These are phyloP conservation scores for Chauna torquata DNA, from an alignment of 2,113 vertebrate species.

Conservation along the genomic window DNA sequence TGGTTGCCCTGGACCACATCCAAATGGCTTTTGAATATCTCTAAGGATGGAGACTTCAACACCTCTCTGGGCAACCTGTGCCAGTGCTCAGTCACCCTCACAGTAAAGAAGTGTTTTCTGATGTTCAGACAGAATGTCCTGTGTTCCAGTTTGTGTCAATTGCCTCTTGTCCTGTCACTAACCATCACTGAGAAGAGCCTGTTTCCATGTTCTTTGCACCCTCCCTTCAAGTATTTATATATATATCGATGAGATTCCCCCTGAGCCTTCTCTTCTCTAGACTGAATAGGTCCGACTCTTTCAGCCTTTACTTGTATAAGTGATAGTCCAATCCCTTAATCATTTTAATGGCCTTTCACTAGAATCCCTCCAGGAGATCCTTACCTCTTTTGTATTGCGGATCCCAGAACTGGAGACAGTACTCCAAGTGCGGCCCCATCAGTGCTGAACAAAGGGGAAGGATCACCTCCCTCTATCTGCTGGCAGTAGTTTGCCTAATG, in stretches of 20 bases:
- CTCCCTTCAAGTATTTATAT: neutral
- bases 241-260: neutral
- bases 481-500: too few relatives aligned
- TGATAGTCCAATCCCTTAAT: too few relatives aligned
- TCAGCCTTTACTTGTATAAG: too few relatives aligned
- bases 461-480: too few relatives aligned
- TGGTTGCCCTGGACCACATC: neutral
- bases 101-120: neutral
- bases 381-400: too few relatives aligned
- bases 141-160: neutral
- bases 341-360: too few relatives aligned
- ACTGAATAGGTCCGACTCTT: too few relatives aligned
- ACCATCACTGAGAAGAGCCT: neutral
- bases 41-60: neutral
- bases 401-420: too few relatives aligned
- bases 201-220: neutral
- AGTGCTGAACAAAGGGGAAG: too few relatives aligned
- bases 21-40: neutral
- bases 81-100: neutral
- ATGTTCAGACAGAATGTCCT: neutral
- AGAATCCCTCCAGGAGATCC: too few relatives aligned
- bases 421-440: too few relatives aligned
- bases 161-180: neutral
- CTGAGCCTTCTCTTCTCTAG: neutral
- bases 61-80: neutral